Base-by-base conservation (phyloP, 2,797 vertebrate genomes). In the Acanthis flammea region DNA sequence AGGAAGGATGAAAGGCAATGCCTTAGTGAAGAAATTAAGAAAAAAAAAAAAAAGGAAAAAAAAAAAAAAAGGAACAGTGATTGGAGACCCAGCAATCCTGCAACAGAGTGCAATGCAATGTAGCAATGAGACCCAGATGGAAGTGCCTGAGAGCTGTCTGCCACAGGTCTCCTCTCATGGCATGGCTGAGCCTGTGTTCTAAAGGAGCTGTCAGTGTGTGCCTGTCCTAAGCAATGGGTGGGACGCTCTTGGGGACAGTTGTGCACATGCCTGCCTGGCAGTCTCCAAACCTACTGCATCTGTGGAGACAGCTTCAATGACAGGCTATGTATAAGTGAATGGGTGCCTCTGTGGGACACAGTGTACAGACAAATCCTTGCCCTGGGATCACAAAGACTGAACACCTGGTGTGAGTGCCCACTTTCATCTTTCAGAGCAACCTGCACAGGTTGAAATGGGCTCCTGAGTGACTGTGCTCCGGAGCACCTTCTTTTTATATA, bases 361-460 rank as follows among this genome's bases (percentile, higher is more conserved):
- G 53, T 7, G 7, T 10, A 27, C 19, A 44, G 57, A 47, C 10
- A 68, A 72, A 68, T 50, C 24, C 33, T 79, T 70, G 33, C 3
- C 17, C 31, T 53, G n/a, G 63, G 13, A 45, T 60, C 5, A 5
- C 24, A 50, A 47, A 55, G 8, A 45, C 19, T 14, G 25, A 65
- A 24, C 79, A 72, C 9, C 31, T 48, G 15, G 4, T 73, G 14
- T 68, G 54, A 50, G 14, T 51, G 18, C 5, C 6, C 21, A 10
- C 4, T 82, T 19, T 48, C n/a, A 41, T 21, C n/a, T 92, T 90
- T 42, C 41, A 41, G 47, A 73, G 44, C 19, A 75, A 30, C 7
- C 37, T 0, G 0, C 1, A 1, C 11, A 35, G 48, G 37, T 31
- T 68, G 42, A 71, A 80, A 24, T 8, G 28, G 31, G 16, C 14